Evolutionary conservation across 2,113 vertebrate genomes (phyloP).

Genomic region (Arothron firmamentum): DNA sequence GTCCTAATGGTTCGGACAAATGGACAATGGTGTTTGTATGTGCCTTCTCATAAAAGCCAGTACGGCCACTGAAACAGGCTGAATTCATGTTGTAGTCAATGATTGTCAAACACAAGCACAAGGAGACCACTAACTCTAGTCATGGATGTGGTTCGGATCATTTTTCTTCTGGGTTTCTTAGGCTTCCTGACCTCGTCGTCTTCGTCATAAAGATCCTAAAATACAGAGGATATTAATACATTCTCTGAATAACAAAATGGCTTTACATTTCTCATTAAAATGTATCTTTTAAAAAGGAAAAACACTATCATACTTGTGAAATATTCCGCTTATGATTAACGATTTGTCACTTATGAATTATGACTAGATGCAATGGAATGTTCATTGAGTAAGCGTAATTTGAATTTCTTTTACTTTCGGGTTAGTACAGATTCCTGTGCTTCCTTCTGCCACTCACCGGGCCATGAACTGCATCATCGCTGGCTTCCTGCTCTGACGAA

Average conservation of each 20-base stretch:
- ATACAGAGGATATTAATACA: background rate
- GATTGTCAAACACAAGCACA: slow-evolving; percentile 28
- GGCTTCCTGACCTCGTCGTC: slow-evolving; percentile 79
- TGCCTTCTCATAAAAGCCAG: slow-evolving; percentile 50
- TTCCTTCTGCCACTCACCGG: slow-evolving; percentile 60
- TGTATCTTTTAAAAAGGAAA: background rate
- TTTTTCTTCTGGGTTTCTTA: slow-evolving; percentile 77
- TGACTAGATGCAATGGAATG: too few relatives aligned
- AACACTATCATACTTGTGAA: background rate
- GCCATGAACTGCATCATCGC: slow-evolving; percentile 74
- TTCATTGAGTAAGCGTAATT: background rate
- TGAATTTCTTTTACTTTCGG: background rate
- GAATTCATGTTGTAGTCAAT: slow-evolving; percentile 45
- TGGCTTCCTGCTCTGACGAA: slow-evolving; percentile 79
- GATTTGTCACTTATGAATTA: too few relatives aligned
- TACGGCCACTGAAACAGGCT: slow-evolving; percentile 27
- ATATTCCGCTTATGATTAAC: too few relatives aligned
- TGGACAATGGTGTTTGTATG: slow-evolving; percentile 38
- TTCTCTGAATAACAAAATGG: background rate
- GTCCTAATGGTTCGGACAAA: slow-evolving; percentile 60
- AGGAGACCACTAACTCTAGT: slow-evolving; percentile 65
- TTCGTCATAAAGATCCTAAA: slow-evolving; percentile 79
- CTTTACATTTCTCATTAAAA: background rate
- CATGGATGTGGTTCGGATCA: slow-evolving; percentile 77
- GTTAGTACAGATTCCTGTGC: background rate